Percentiles rank a stretch among this genome's conserved stretches.
Evolutionary conservation across 2,888 invertebrate genomes (phyloP).

Genomic region (Hypercompe scribonia): DNA sequence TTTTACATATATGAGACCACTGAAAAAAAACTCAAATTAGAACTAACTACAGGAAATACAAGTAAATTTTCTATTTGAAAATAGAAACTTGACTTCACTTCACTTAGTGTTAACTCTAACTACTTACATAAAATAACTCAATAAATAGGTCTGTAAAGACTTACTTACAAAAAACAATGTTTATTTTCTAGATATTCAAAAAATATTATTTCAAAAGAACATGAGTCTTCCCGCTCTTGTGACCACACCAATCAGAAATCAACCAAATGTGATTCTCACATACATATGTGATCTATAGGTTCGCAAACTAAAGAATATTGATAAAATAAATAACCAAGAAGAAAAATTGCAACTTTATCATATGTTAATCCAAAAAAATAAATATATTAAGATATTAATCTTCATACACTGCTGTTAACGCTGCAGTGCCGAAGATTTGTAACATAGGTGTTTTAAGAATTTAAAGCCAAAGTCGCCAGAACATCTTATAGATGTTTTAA

Average conservation of each 20-base stretch:
- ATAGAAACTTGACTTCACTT: neutral
- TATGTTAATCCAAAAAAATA: too few species aligned
- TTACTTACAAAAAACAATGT: too few species aligned
- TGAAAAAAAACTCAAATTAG: slow-evolving; percentile 63
- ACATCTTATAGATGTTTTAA: neutral
- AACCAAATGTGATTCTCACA: neutral
- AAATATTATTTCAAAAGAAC: too few species aligned
- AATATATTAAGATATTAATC: too few species aligned
- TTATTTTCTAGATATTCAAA: too few species aligned
- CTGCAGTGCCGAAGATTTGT: neutral
- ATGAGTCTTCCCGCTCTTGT: neutral
- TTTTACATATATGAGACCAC: slow-evolving; percentile 92
- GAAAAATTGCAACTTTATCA: too few species aligned
- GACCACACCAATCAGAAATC: neutral
- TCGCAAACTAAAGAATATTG: neutral
- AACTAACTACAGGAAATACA: neutral
- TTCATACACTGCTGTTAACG: neutral
- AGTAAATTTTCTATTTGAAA: neutral
- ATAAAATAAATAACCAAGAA: too few species aligned
- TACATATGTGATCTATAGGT: neutral
- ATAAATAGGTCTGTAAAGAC: too few species aligned
- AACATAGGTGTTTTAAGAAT: neutral
- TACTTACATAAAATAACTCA: too few species aligned
- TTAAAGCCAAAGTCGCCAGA: neutral
- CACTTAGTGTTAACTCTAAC: too few species aligned